Percentiles rank a stretch among this genome's conserved stretches.
Evolutionary conservation across 1,140 invertebrate genomes (phyloP).

Genomic region (Harlomillsia oculata): DNA sequence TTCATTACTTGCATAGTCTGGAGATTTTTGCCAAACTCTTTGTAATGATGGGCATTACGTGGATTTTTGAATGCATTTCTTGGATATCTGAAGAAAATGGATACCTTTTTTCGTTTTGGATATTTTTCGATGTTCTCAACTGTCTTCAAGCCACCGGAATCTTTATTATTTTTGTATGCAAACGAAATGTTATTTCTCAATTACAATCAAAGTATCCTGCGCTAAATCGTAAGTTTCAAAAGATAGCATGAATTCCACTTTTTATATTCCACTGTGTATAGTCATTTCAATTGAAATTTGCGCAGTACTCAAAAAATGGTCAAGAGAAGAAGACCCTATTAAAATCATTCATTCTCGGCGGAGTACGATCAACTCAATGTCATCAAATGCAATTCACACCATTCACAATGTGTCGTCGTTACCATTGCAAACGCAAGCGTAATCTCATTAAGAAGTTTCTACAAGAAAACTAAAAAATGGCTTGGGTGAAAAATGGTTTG

Average conservation of each 20-base stretch:
- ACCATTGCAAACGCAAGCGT: no score
- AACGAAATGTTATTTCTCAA: conserved; percentile 5
- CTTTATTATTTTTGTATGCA: conserved; percentile 26
- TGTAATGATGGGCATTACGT: conserved; percentile 15
- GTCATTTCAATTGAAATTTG: background rate
- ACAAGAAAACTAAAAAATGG: no score
- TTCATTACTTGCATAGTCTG: background rate
- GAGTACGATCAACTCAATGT: no score
- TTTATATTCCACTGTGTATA: no score
- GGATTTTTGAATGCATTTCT: conserved; percentile 16
- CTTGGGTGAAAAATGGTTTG: no score
- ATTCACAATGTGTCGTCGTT: no score
- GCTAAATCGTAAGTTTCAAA: conserved; percentile 2
- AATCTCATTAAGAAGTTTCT: no score
- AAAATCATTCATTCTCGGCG: no score
- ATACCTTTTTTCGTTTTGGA: conserved; percentile 10
- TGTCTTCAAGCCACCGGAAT: conserved; percentile 17
- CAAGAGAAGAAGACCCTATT: no score
- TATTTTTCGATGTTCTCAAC: conserved; percentile 13
- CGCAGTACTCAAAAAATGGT: background rate
- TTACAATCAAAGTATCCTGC: conserved; percentile 9
- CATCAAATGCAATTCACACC: no score
- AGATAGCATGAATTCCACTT: background rate
- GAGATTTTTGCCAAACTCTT: conserved; percentile 13
- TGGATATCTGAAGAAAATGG: background rate